Evolutionary conservation across 2,113 vertebrate genomes (phyloP).

Genomic region (Hypocryptadius cinnamomeus): DNA sequence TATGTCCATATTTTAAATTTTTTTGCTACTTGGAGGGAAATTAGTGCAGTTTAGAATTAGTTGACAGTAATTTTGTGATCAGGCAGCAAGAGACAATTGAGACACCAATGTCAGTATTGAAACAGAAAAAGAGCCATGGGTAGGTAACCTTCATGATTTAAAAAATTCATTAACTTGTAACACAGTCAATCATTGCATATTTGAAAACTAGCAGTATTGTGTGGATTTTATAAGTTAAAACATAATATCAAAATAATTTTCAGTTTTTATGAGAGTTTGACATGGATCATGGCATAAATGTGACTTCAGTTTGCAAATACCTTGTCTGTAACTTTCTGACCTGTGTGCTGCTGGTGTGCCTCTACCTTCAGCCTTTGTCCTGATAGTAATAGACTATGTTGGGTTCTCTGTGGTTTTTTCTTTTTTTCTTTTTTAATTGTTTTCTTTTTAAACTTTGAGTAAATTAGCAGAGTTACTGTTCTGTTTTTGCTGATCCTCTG

Average conservation of each 20-base stretch:
- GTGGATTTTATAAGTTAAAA: not conserved
- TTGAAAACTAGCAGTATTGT: not conserved
- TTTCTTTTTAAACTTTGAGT: not conserved
- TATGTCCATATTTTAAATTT: not conserved
- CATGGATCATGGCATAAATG: not conserved
- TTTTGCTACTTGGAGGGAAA: not conserved
- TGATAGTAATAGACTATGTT: slow-evolving; percentile 43
- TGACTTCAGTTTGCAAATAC: slow-evolving; percentile 44
- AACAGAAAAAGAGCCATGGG: not conserved
- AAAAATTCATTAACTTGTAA: not conserved
- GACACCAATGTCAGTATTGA: not conserved
- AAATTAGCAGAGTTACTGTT: slow-evolving; percentile 13
- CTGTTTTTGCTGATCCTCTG: slow-evolving; percentile 35
- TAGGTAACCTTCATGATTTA: not conserved
- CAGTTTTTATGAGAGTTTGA: not conserved
- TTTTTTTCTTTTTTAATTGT: not conserved
- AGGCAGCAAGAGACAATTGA: not conserved
- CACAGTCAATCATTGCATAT: not conserved
- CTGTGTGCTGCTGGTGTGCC: slow-evolving; percentile 53
- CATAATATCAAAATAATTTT: not conserved
- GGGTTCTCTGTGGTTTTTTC: slow-evolving; percentile 17
- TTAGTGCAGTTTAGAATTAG: not conserved
- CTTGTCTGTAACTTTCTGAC: slow-evolving; percentile 53
- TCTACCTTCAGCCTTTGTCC: slow-evolving; percentile 53
- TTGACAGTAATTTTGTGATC: not conserved